Base-by-base conservation (phyloP, 1,140 invertebrate genomes). In the Drosophila azteca region DNA sequence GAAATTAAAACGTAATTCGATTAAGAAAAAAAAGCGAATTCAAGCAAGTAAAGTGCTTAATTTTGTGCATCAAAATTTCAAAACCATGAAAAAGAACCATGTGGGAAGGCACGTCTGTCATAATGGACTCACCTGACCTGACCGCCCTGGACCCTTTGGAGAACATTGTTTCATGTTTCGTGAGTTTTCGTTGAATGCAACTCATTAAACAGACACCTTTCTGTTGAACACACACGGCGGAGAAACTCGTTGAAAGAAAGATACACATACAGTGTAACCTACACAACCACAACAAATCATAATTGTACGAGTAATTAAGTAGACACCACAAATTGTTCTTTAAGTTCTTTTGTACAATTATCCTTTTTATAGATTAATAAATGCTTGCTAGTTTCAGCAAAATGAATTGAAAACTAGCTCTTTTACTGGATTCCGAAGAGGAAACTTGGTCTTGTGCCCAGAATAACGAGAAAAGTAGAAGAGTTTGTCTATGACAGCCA, bases 331-430 rank as follows among this genome's bases (percentile, higher is more conserved):
- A 82, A 74, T 69, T 60, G 49, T 77, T 74, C 48, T 74, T 77
- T 85, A 77, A 80, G 77, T 73, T 80, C 67, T 79, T 74, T 75
- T 84, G 61, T 84, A 84, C 81, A 67, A 60, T 53, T 65, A 29
- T 60, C 31, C 44, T 65, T 68, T 82, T 75, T 72, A 77, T 81
- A 81, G 75, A 71, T 75, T 49, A 78, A 85, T 85, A 85, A 84
- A 81, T 60, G 22, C 52, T 39, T 45, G 74, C 61, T 82, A 83
- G 65, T 79, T 83, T 52, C 79, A 67, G 65, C 59, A 67, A 83
- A 71, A 49, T 69, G 53, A 76, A 79, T 54, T 43, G 17, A 44
- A 69, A 67, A 24, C 5, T 2, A 4, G 2, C 3, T 13, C 11
- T 11, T 11, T 9, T 29, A 31, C 5, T 29, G 31, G 11, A 9